Evolutionary conservation across 1,140 invertebrate genomes (phyloP).

Genomic region (Drosophila ambigua): DNA sequence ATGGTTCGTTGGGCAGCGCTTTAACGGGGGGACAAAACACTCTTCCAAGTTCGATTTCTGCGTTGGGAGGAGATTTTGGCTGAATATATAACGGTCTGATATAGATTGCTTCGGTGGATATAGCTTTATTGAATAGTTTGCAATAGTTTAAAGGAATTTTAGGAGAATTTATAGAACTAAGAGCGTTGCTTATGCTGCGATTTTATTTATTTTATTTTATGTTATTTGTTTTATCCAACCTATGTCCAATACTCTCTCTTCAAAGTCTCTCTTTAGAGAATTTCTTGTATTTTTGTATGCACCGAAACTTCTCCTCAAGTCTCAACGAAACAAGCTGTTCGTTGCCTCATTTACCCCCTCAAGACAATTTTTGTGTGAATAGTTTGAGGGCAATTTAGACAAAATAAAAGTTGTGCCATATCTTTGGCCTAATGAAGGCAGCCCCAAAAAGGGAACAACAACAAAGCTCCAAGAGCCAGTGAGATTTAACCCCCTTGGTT

Average conservation of each 20-base stretch:
- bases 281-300: too few relatives aligned
- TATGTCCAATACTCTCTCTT: too few relatives aligned
- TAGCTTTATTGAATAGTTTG: too few relatives aligned
- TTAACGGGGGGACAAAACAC: background rate
- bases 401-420: conserved; percentile 14
- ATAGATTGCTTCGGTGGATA: too few relatives aligned
- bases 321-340: conserved; percentile 10
- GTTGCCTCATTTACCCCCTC: background rate
- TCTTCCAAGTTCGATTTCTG: background rate
- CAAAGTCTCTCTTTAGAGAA: too few relatives aligned
- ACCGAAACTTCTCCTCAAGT: background rate
- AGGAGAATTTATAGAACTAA: too few relatives aligned
- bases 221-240: too few relatives aligned
- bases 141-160: too few relatives aligned
- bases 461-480: background rate
- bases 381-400: conserved; percentile 12
- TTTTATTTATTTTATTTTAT: too few relatives aligned
- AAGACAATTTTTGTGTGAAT: conserved; percentile 7
- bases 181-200: too few relatives aligned
- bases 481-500: background rate
- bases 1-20: conserved; percentile 56
- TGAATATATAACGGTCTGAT: too few relatives aligned
- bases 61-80: background rate
- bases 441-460: conserved; percentile 11
- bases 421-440: conserved; percentile 45